Base-by-base conservation (phyloP, 2,888 invertebrate genomes). In the Ferrisia virgata region DNA sequence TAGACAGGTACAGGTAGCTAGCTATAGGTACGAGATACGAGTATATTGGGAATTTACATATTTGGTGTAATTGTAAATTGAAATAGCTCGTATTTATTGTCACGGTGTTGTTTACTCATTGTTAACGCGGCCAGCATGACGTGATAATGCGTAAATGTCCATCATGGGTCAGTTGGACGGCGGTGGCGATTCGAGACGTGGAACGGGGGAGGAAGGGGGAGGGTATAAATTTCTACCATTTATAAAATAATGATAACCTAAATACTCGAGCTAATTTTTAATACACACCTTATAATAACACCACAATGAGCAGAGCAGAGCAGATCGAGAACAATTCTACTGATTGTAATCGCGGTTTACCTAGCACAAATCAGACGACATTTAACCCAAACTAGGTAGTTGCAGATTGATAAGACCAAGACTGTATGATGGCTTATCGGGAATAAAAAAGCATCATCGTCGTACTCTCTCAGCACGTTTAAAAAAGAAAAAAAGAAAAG, bases 1-100 rank as follows among this genome's bases (percentile, higher is more conserved):
- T n/a, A n/a, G n/a, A n/a, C 53, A 53, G 18, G 53, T 31, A 69
- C 28, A 18, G 31, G 9, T 69, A 64, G 5, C 47, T 47, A 18
- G 5, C 13, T 13, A 47, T 18, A 47, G 6, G 6, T 18, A 18
- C 40, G 47, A 13, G 47, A 3, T 47, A 47, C 15, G n/a, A 18
- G 53, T 28, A 33, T 72, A 76, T 64, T 28, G 64, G 28, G 64
- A 64, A 64, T 76, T 76, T 76, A 76, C 36, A 76, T 36, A 36
- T 76, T 36, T 76, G 72, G 18, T 76, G 33, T 76, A 76, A 76
- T 76, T 36, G 33, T 76, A 76, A 76, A 76, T 76, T 76, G 72
- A 76, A 76, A 76, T 36, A 76, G 72, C 36, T 28, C 11, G 40
- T 53, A 76, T 28, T 76, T 76, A 36, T 76, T 76, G 72, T 76